Base-by-base conservation (phyloP, 2,797 vertebrate species). In the Phrynocephalus forsythii region DNA sequence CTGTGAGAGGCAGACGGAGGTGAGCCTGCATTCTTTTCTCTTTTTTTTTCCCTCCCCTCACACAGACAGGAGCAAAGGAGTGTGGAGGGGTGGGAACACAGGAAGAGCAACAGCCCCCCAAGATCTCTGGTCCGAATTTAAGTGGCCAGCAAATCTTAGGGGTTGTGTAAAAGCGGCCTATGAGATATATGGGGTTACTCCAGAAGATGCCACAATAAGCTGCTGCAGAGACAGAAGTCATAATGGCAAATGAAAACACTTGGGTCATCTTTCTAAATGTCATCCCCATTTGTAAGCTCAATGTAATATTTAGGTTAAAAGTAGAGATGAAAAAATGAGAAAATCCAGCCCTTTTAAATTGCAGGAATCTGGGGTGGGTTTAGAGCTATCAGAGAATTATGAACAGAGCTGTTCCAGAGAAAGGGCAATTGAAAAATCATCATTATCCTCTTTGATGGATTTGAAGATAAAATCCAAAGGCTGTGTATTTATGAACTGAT, bases 221-320 rank as follows among this genome's bases (percentile, higher is more conserved):
- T 93, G 90, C 92, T 86, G 79, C 2, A n/a, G 93, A 96, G 94
- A 93, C 5, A 79, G 88, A 94, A 90, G 93, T 86, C 85, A 72
- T 88, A 95, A 93, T 95, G 96, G 91, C 83, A 91, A 89, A 86
- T 91, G 89, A 87, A 89, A 95, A 93, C 94, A 95, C 91, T 91
- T 92, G 91, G 50, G 94, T 95, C 94, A 95, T 96, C 94, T 96
- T 96, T 95, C 92, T 91, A 30, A 96, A 96, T 96, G 96, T 96
- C 96, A 97, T 86, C 90, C 91, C 82, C 89, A 38, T 95, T 94
- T 94, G 95, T 93, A 91, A 95, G 94, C 92, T 91, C 91, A 87
- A 44, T 89, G 92, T 95, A 95, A 88, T 97, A 96, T 96, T 96
- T 97, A 92, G 92, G 91, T 87, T 90, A 84, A 8, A 52, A 52